Conservation (phyloP, 92 coral and sea anemone species). For the Porites divaricata region DNA sequence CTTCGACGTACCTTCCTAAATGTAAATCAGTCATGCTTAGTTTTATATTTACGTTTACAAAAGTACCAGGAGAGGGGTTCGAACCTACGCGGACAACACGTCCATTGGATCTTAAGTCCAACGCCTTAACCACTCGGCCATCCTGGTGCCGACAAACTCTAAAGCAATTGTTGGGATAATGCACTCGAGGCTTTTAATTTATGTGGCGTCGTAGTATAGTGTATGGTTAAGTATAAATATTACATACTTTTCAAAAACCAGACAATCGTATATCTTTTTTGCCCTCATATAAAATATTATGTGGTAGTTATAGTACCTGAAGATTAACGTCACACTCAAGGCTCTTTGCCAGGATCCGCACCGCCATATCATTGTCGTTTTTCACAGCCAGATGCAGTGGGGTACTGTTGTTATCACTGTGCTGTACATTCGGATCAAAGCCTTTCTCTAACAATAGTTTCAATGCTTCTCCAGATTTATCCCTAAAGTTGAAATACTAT, state of each 20-base stretch:
- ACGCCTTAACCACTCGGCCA: conserved; percentile 99
- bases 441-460: conserved; percentile 52
- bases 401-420: conserved; percentile 28
- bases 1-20: too few relatives aligned
- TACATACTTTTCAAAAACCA: too few relatives aligned
- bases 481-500: conserved; percentile 26
- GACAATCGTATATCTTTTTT: too few relatives aligned
- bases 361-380: conserved; percentile 58
- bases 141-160: conserved; percentile 64
- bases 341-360: conserved; percentile 44
- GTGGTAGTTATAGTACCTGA: conserved; percentile 39
- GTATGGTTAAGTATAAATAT: too few relatives aligned
- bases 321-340: conserved; percentile 54
- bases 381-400: conserved; percentile 74
- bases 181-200: too few relatives aligned
- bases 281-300: too few relatives aligned
- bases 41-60: neutral
- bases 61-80: conserved; percentile 81
- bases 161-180: too few relatives aligned
- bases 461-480: conserved; percentile 62
- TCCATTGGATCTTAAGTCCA: conserved; percentile 99
- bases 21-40: too few relatives aligned
- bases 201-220: too few relatives aligned
- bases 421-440: conserved; percentile 53
- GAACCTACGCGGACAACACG: conserved; percentile 93